phyloP scores from a whole-genome alignment of 2,113 vertebrate genomes.

The Halcyon malimbica region DNA sequence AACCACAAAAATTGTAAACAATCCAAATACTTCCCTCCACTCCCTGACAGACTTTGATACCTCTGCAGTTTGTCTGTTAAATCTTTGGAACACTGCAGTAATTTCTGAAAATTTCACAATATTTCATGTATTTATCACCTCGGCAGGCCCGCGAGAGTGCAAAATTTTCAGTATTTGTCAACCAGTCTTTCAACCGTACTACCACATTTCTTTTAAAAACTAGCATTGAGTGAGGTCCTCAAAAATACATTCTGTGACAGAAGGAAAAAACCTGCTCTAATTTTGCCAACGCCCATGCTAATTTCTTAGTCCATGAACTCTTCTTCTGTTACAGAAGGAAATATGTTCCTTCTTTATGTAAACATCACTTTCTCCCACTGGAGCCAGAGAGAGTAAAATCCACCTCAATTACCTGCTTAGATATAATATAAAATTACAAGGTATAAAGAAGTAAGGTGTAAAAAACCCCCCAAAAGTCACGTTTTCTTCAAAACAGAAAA shows the following conservation, averaged over 20 bases:
- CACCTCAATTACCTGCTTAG: neutral
- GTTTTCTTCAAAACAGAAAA: neutral
- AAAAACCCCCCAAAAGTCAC: neutral
- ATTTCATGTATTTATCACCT: neutral
- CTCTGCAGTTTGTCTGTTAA: neutral
- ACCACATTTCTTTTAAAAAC: neutral
- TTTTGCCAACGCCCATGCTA: neutral
- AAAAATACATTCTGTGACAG: neutral
- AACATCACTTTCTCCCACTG: neutral
- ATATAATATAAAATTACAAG: neutral
- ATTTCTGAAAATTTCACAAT: neutral
- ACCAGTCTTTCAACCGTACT: neutral
- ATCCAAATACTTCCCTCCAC: neutral
- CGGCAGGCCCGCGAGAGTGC: neutral
- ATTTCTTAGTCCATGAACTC: neutral
- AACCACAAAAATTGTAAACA: neutral
- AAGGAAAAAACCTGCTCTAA: neutral
- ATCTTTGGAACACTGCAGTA: neutral
- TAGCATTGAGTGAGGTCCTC: neutral
- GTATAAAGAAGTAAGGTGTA: neutral
- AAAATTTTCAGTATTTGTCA: neutral
- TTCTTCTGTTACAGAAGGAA: neutral
- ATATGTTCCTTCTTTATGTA: rapidly evolving
- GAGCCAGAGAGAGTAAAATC: neutral
- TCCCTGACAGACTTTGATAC: neutral